Conservation (phyloP, 1,140 invertebrate species). For the Achatina immaculata region DNA sequence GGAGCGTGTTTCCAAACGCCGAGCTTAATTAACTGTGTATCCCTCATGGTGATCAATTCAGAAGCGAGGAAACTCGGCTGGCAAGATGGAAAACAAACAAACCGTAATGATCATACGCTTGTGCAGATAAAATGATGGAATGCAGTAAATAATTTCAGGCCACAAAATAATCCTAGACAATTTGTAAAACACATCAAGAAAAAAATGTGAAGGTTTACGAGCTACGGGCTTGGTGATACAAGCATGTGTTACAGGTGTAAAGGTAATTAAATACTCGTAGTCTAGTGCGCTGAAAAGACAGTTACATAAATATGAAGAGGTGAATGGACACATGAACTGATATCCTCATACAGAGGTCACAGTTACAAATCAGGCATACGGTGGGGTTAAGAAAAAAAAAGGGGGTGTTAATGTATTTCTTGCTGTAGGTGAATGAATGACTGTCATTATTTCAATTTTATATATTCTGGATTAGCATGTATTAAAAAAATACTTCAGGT, state of each 20-base stretch:
- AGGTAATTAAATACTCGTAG: not conserved
- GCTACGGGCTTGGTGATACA: not conserved
- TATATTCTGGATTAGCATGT: too few relatives aligned
- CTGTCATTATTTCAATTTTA: too few relatives aligned
- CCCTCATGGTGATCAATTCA: not conserved
- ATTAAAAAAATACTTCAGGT: too few relatives aligned
- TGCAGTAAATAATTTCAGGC: conserved; percentile 5
- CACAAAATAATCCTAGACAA: not conserved
- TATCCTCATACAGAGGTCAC: too few relatives aligned
- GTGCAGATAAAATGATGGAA: conserved; percentile 1
- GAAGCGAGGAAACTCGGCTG: not conserved
- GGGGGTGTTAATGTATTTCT: too few relatives aligned
- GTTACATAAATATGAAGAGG: too few relatives aligned
- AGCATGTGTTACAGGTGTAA: not conserved
- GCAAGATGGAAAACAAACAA: conserved; percentile 10
- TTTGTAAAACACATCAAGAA: conserved; percentile 10
- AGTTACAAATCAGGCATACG: too few relatives aligned
- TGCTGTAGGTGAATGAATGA: too few relatives aligned
- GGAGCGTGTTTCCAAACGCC: not conserved
- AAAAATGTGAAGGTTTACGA: not conserved
- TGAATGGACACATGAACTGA: too few relatives aligned
- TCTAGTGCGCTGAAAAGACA: too few relatives aligned
- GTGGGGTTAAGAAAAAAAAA: too few relatives aligned
- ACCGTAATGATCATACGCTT: not conserved
- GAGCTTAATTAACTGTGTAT: not conserved